These are phyloP conservation scores for Campoletis sonorensis DNA, from an alignment of 1,140 invertebrate genomes.

Conservation along the genomic window DNA sequence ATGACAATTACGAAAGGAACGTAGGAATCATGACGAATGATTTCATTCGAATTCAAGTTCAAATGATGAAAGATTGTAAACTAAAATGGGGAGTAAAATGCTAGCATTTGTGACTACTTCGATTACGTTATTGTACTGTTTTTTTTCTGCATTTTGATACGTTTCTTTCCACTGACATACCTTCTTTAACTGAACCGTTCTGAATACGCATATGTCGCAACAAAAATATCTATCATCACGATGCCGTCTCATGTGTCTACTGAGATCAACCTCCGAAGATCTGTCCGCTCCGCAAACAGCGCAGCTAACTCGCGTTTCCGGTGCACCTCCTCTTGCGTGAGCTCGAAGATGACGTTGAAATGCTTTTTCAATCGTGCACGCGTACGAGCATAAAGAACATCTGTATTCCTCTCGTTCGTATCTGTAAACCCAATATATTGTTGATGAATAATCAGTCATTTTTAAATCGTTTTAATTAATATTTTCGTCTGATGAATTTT, in stretches of 20 bases:
- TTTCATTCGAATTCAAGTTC: too few species aligned
- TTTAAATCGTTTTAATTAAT: slow-evolving; percentile 45
- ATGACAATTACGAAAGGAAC: too few species aligned
- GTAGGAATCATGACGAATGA: too few species aligned
- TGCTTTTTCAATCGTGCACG: slow-evolving; percentile 79
- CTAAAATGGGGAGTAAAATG: too few species aligned
- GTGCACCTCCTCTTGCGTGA: slow-evolving; percentile 70
- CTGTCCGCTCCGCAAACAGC: slow-evolving; percentile 79
- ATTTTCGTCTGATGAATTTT: too few species aligned
- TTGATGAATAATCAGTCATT: too few species aligned
- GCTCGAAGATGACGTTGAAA: slow-evolving; percentile 77
- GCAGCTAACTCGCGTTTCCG: slow-evolving; percentile 76
- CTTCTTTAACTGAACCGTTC: slow-evolving; percentile 79
- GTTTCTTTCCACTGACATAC: slow-evolving; percentile 59
- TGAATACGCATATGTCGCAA: slow-evolving; percentile 79
- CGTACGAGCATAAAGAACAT: slow-evolving; percentile 77
- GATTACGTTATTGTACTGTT: too few species aligned
- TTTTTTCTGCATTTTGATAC: background rate
- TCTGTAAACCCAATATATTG: slow-evolving; percentile 63
- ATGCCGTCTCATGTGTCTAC: slow-evolving; percentile 78
- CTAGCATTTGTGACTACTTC: background rate
- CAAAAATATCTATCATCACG: slow-evolving; percentile 78
- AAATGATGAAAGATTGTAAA: too few species aligned
- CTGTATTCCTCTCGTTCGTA: slow-evolving; percentile 79
- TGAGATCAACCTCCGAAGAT: slow-evolving; percentile 76